A percentile compares a stretch with the other conserved stretches of the same genome.
Conservation (phyloP, 2,113 vertebrate species). For the Poecilia latipinna region DNA sequence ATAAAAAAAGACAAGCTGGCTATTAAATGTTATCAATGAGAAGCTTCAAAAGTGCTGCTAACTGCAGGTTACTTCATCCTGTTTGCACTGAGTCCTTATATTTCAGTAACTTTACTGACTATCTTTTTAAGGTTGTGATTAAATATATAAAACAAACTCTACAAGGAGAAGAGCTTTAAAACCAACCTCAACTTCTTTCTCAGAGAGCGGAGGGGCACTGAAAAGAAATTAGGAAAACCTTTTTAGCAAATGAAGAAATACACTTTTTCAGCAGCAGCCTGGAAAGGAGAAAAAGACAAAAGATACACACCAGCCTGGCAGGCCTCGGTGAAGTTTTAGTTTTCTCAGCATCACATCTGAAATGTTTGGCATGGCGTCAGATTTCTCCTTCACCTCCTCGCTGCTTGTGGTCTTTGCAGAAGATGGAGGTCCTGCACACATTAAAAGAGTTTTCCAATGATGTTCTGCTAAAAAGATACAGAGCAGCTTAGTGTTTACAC, state of each 20-base stretch:
- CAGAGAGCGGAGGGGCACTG: conserved; percentile 92
- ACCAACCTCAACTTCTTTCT: conserved; percentile 98
- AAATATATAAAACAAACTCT: not conserved
- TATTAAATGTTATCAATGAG: too few relatives aligned
- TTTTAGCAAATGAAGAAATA: conserved; percentile 18
- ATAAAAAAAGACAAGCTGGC: too few relatives aligned
- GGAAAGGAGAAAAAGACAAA: not conserved
- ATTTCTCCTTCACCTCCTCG: conserved; percentile 84
- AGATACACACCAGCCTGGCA: conserved; percentile 87
- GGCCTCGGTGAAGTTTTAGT: conserved; percentile 88
- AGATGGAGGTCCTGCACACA: conserved; percentile 76
- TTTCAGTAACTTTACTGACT: not conserved
- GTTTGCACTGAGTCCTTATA: not conserved
- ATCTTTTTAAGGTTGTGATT: not conserved
- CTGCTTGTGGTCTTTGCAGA: conserved; percentile 68
- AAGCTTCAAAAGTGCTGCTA: too few relatives aligned
- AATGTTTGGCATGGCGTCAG: conserved; percentile 94
- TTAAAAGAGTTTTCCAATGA: not conserved
- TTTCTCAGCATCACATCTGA: conserved; percentile 92
- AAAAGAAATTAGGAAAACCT: conserved; percentile 61
- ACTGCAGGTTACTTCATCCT: too few relatives aligned
- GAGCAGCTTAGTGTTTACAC: not conserved
- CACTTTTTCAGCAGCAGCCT: not conserved
- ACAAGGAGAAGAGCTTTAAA: conserved; percentile 21
- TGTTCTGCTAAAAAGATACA: not conserved